These are phyloP conservation scores for Nipponacmea schrenckii DNA, from an alignment of 2,888 invertebrate species.

Conservation along the genomic window DNA sequence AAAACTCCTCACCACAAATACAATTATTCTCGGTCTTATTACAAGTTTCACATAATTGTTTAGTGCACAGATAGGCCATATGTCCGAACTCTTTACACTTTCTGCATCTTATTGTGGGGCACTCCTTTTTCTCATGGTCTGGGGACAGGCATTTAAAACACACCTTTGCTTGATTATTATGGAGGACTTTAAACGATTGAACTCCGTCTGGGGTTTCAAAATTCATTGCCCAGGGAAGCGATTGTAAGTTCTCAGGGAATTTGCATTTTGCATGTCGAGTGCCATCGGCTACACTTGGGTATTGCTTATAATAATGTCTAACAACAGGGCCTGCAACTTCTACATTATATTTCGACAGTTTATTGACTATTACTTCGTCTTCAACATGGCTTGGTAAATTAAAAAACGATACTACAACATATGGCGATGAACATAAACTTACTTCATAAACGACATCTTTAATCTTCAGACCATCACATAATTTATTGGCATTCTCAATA, in stretches of 20 bases:
- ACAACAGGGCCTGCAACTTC: not conserved
- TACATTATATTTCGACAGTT: not conserved
- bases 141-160: too few relatives aligned
- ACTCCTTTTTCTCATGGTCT: constrained; percentile 8
- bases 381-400: not conserved
- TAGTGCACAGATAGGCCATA: not conserved
- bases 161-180: not conserved
- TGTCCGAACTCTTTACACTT: not conserved
- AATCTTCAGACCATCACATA: not conserved
- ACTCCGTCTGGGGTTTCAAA: not conserved
- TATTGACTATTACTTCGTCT: not conserved
- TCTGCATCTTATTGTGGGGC: not conserved
- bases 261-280: not conserved
- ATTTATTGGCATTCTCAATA: not conserved
- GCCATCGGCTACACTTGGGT: too few relatives aligned
- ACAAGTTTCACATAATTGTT: not conserved
- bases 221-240: not conserved
- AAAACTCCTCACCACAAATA: constrained; percentile 6
- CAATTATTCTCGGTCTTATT: not conserved
- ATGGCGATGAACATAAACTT: not conserved
- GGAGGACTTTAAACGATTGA: not conserved
- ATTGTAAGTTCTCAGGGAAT: not conserved
- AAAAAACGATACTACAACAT: not conserved
- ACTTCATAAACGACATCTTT: not conserved
- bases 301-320: not conserved